Conservation (phyloP, 1,140 invertebrate genomes). For the Olivierus martensii region DNA sequence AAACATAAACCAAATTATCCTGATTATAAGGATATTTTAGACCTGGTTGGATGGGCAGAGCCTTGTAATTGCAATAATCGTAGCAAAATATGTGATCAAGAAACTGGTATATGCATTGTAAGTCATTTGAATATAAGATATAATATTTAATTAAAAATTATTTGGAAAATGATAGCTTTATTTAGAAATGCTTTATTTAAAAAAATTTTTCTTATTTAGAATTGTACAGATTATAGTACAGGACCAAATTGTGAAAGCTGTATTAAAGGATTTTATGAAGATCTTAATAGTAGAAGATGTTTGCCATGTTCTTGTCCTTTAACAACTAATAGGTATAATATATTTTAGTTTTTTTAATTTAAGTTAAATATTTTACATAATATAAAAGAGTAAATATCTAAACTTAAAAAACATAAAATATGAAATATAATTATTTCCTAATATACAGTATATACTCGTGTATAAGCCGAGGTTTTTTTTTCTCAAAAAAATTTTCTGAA, state of each 20-base stretch:
- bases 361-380: neutral
- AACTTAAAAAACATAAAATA: too few relatives aligned
- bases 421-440: too few relatives aligned
- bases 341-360: neutral
- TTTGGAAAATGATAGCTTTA: neutral
- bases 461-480: too few relatives aligned
- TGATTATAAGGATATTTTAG: slow-evolving; percentile 43
- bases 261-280: slow-evolving; percentile 67
- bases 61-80: slow-evolving; percentile 71
- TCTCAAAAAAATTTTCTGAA: neutral
- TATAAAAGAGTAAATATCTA: too few relatives aligned
- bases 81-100: slow-evolving; percentile 59
- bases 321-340: slow-evolving; percentile 33
- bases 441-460: too few relatives aligned
- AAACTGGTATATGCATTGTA: slow-evolving; percentile 74
- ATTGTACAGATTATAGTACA: slow-evolving; percentile 65
- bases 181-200: neutral
- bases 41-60: slow-evolving; percentile 60
- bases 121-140: slow-evolving; percentile 14
- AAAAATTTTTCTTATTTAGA: slow-evolving; percentile 37
- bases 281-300: slow-evolving; percentile 41
- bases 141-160: too few relatives aligned
- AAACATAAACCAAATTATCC: slow-evolving; percentile 41
- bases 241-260: slow-evolving; percentile 61
- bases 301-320: slow-evolving; percentile 60